Evolutionary conservation across 2,797 vertebrate species (phyloP).

Genomic region (Tenualosa thibaudeaui): DNA sequence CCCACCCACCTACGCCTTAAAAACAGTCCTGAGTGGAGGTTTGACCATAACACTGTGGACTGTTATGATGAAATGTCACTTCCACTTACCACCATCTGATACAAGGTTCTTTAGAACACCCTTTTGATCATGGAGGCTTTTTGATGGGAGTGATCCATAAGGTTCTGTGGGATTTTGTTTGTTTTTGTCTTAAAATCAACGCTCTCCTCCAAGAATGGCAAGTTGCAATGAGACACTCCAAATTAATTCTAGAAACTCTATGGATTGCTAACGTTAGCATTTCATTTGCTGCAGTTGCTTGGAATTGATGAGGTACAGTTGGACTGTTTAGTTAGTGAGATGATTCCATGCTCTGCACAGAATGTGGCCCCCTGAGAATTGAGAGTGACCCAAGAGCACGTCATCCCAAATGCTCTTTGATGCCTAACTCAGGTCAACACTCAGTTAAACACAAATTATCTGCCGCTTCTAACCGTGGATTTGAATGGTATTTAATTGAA

Average conservation of each 20-base stretch:
- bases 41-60: neutral
- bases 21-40: neutral
- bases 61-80: constrained; percentile 2
- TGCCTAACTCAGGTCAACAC: neutral
- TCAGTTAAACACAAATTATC: neutral
- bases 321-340: neutral
- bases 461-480: neutral
- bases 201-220: neutral
- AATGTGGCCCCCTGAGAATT: neutral
- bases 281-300: neutral
- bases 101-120: neutral
- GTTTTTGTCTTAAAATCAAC: neutral
- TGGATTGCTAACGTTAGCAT: neutral
- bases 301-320: neutral
- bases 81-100: neutral
- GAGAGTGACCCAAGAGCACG: neutral
- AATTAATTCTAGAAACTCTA: neutral
- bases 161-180: neutral
- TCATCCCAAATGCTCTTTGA: neutral
- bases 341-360: neutral
- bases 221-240: neutral
- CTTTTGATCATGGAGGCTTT: neutral
- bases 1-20: neutral
- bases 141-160: neutral
- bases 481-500: neutral